phyloP scores from a whole-genome alignment of 2,113 vertebrate species.

The Agapornis roseicollis region DNA sequence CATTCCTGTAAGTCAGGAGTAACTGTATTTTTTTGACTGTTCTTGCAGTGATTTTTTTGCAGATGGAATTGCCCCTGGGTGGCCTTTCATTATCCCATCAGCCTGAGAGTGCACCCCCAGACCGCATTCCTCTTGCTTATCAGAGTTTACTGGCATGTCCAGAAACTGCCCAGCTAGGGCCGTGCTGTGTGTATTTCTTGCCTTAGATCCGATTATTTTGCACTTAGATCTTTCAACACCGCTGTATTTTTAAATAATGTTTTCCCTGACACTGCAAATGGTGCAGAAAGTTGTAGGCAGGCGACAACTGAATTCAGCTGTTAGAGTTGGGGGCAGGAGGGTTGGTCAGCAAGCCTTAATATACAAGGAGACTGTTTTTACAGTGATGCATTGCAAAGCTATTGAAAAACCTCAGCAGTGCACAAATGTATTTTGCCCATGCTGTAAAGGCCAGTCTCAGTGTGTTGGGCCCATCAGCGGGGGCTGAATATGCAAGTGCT shows the following conservation, averaged over 20 bases:
- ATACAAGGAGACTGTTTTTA: neutral
- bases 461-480: accelerated
- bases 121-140: neutral
- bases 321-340: neutral
- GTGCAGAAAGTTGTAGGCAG: neutral
- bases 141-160: neutral
- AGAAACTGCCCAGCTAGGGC: neutral
- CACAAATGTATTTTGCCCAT: neutral
- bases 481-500: neutral
- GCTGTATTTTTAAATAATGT: neutral
- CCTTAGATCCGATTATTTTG: neutral
- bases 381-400: neutral
- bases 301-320: neutral
- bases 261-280: neutral
- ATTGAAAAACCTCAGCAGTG: neutral
- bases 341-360: neutral
- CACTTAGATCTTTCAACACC: neutral
- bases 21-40: neutral
- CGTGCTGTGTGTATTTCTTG: neutral
- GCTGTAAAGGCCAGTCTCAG: neutral
- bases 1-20: neutral
- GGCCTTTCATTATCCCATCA: neutral
- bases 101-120: neutral
- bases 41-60: neutral
- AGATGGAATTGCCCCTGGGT: neutral